These are phyloP conservation scores for Orius insidiosus DNA, from an alignment of 1,140 invertebrate species.

Conservation along the genomic window DNA sequence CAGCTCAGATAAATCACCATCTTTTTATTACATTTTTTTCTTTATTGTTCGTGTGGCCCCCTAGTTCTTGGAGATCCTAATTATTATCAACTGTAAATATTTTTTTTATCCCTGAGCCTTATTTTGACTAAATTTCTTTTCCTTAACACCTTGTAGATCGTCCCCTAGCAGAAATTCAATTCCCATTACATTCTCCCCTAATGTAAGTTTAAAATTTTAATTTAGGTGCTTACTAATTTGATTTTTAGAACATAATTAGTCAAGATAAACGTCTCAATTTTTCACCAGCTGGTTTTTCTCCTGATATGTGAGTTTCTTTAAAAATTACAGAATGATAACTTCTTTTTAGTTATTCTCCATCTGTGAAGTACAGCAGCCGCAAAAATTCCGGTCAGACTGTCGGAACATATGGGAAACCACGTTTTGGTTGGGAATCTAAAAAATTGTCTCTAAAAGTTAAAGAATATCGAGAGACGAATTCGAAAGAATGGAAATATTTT, in stretches of 20 bases:
- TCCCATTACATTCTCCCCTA: no score
- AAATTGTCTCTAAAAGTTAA: constrained; percentile 21
- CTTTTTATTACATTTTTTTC: no score
- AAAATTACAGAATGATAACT: constrained; percentile 6
- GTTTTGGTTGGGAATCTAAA: constrained; percentile 30
- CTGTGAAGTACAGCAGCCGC: constrained; percentile 33
- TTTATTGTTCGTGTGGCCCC: no score
- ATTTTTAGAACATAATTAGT: neutral
- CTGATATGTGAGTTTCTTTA: constrained; percentile 17
- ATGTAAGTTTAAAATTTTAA: no score
- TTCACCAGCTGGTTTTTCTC: constrained; percentile 20
- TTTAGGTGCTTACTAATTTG: no score
- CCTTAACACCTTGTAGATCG: no score
- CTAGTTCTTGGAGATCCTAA: no score
- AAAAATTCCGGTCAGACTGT: constrained; percentile 35
- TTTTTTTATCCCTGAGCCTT: no score
- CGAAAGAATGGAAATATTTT: constrained; percentile 23
- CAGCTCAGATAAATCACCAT: no score
- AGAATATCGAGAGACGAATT: constrained; percentile 23
- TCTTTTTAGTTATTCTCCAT: constrained; percentile 25
- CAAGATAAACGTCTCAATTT: constrained; percentile 11
- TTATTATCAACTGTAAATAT: no score
- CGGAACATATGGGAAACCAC: neutral
- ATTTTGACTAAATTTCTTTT: no score
- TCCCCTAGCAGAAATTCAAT: no score